A percentile compares a stretch with the other conserved stretches of the same genome.
Evolutionary conservation across 2,888 invertebrate genomes (phyloP).

Genomic region (Tromatobia lineatoria): DNA sequence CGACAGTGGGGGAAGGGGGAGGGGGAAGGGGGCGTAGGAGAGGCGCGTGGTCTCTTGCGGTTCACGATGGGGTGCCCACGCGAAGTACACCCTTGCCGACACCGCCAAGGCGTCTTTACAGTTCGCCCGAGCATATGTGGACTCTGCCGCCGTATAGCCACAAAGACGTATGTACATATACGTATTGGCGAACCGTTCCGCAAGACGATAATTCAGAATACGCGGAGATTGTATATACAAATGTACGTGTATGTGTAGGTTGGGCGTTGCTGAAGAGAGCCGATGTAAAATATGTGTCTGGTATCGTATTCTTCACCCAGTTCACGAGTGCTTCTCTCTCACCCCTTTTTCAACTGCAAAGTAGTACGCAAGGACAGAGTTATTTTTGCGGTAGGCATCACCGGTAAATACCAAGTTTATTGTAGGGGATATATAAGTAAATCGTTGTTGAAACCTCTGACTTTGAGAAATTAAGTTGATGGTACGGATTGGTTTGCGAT

Average conservation of each 20-base stretch:
- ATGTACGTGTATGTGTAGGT: slow-evolving; percentile 31
- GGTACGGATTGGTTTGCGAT: too few species aligned
- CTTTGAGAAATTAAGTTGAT: not conserved
- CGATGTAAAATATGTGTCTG: slow-evolving; percentile 83
- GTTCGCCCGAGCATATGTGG: slow-evolving; percentile 55
- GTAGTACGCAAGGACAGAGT: slow-evolving; percentile 54
- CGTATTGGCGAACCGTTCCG: slow-evolving; percentile 82
- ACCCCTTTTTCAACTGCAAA: slow-evolving; percentile 28
- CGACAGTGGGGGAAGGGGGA: not conserved
- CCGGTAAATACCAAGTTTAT: slow-evolving; percentile 35
- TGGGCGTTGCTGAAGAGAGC: slow-evolving; percentile 74
- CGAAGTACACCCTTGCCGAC: slow-evolving; percentile 68
- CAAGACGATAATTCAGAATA: slow-evolving; percentile 83
- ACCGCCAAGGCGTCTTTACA: slow-evolving; percentile 60
- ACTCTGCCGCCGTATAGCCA: slow-evolving; percentile 67
- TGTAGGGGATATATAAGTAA: not conserved
- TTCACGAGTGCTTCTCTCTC: slow-evolving; percentile 70
- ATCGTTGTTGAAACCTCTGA: not conserved
- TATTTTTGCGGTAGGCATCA: slow-evolving; percentile 57
- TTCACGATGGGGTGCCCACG: slow-evolving; percentile 71
- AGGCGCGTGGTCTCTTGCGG: slow-evolving; percentile 66
- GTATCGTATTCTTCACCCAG: slow-evolving; percentile 85
- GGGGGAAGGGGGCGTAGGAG: slow-evolving; percentile 38
- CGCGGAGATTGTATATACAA: slow-evolving; percentile 67
- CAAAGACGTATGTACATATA: slow-evolving; percentile 79